Evolutionary conservation across 2,888 invertebrate species (phyloP), one percentile per base, ranked within the genome.

Genomic region (Tenthredo scrophulariae): DNA sequence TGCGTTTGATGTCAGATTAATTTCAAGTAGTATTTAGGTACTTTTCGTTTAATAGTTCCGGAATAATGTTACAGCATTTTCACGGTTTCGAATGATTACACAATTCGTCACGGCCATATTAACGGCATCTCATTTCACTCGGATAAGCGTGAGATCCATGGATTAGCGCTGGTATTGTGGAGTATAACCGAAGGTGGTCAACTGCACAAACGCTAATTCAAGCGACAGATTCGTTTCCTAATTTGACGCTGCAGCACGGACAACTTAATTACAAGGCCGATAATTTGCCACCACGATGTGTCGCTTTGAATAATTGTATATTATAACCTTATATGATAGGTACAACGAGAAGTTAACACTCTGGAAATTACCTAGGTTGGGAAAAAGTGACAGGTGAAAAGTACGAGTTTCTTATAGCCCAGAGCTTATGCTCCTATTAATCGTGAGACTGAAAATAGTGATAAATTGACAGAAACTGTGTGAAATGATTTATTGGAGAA

Each of bases 1-100:
- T 67, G 29, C 13, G 67, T 67, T 33, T 67, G 67, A 67, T 67
- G 67, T 67, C 67, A 67, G 29, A 67, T 67, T 67, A 67, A 67
- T 5, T 29, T 67, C 13, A 67, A 67, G 29, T 22, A 67, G 26
- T 67, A 33, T 67, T 26, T 67, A 29, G 13, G 13, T 67, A 67
- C 67, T 54, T 2, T n/a, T 54, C n/a, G 62, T 26, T 62, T 62
- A 62, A 26, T 22, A 62, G 62, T 62, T 22, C 22, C 26, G 26
- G 1, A 26, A 13, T 62, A 26, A 0, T 22, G 70, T 37, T 70
- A 9, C 37, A 37, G 70, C 2, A n/a, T 33, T 70, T 18, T 9
- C 67, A 67, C 37, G 33, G 26, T 22, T 7, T 26, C 26, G 13
- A 13, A 62, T 62, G 4, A 62, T 62, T 26, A 62, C 70, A 37